Evolutionary conservation across 2,888 invertebrate species (phyloP), one percentile per base, ranked within the genome.

Genomic region (Tachystola acroxantha): DNA sequence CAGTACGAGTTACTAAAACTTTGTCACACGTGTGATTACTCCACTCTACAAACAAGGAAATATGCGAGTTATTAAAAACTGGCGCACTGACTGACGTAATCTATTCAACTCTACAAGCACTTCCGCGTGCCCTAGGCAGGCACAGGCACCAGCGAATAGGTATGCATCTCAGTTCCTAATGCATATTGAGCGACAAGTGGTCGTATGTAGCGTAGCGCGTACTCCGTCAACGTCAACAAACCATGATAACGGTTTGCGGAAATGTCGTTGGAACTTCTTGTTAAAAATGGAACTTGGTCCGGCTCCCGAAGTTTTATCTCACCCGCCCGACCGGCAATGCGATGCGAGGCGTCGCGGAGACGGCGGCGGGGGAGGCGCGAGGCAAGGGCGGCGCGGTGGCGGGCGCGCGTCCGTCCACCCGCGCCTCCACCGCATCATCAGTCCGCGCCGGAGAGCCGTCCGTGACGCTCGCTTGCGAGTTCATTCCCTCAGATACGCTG

Each of bases 401-500:
- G 62, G 59, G 57, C 41, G 53, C 60, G 56, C 68, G 68, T 58
- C 57, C 72, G 70, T 68, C 71, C 81, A 82, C 71, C 77, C 80
- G 85, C 77, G 85, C 76, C 77, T 76, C 71, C 72, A 76, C 70
- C 60, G 74, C 80, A 65, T 78, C 76, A 9, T 75, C 85, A 86
- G 86, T 86, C 71, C 84, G 80, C 81, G 78, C 75, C 73, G 76
- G 71, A 82, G 75, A 85, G 85, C 72, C 71, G 75, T 70, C 65
- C 69, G 77, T 72, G 78, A 80, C 82, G 81, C 77, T 77, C 67
- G 84, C 76, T 64, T 80, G 75, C 71, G 76, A 79, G 70, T 68
- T 72, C 54, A 70, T 64, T 85, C 86, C 85, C 85, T 84, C 86
- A 87, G 85, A 86, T 85, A 84, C 85, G 82, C 79, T 85, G 85